Percentiles rank a stretch among this genome's conserved stretches.
Conservation (phyloP, 2,888 invertebrate genomes). For the Diploptera punctata region DNA sequence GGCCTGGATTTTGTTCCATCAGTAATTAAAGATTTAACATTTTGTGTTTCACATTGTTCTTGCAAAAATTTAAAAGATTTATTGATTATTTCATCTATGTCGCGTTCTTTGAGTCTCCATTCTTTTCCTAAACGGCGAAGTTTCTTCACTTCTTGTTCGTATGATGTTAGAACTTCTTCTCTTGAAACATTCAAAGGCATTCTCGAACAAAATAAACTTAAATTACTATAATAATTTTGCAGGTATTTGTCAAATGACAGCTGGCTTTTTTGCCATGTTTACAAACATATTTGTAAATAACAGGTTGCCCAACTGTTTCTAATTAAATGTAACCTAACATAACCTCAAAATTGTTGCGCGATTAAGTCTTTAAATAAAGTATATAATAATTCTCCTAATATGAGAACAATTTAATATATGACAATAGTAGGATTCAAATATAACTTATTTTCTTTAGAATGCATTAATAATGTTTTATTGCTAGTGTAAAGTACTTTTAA, state of each 20-base stretch:
- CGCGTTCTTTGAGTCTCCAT: conserved; percentile 65
- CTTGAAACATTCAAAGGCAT: conserved; percentile 32
- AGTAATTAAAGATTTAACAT: background rate
- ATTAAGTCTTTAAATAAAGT: no score
- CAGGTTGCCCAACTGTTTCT: background rate
- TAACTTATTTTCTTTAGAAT: no score
- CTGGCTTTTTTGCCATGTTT: conserved; percentile 6
- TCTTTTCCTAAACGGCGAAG: conserved; percentile 64
- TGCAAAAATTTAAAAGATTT: conserved; percentile 60
- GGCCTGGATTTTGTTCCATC: background rate
- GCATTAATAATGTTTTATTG: no score
- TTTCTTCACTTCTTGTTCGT: conserved; percentile 64
- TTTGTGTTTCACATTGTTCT: conserved; percentile 46
- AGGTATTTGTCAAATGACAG: background rate
- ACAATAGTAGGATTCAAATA: no score
- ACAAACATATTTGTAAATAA: background rate
- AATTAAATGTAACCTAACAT: background rate
- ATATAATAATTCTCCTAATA: no score
- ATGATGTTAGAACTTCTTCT: conserved; percentile 45
- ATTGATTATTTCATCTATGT: conserved; percentile 67
- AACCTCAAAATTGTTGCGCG: no score
- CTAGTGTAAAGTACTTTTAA: no score
- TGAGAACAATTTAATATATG: no score
- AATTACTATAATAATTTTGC: no score
- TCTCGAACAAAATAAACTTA: background rate